Percentiles rank a stretch among this genome's conserved stretches.
These are phyloP conservation scores for Bathynomus jamesi DNA, from an alignment of 1,140 invertebrate species.

Conservation along the genomic window DNA sequence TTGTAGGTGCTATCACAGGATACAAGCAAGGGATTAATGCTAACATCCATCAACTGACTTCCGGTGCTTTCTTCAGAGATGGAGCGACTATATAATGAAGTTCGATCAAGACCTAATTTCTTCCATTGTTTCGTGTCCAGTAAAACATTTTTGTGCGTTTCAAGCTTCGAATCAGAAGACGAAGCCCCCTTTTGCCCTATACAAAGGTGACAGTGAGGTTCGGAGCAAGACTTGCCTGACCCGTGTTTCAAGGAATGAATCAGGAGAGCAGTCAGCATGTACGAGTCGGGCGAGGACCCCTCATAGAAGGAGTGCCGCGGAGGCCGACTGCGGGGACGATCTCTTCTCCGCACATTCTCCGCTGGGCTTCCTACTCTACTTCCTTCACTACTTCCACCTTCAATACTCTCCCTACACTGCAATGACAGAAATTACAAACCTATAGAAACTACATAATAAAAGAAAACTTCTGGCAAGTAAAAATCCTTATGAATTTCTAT, in stretches of 20 bases:
- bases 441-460: neutral
- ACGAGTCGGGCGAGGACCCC: constrained; percentile 30
- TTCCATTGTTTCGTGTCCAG: neutral
- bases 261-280: constrained; percentile 29
- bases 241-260: constrained; percentile 35
- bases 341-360: constrained; percentile 1
- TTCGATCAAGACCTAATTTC: neutral
- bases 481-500: neutral
- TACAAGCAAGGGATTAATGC: no score
- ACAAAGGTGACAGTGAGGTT: constrained; percentile 20
- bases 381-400: constrained; percentile 14
- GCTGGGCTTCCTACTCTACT: constrained; percentile 7
- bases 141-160: neutral
- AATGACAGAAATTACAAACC: constrained; percentile 16
- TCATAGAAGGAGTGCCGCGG: constrained; percentile 35
- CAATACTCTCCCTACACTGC: constrained; percentile 32
- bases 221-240: constrained; percentile 15
- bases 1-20: no score
- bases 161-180: neutral
- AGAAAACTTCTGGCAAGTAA: neutral
- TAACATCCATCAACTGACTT: no score
- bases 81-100: neutral
- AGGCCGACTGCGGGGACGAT: constrained; percentile 14
- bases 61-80: no score
- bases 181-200: neutral